phyloP scores from a whole-genome alignment of 23 tunicate genomes.

The Trididemnum nubilum region DNA sequence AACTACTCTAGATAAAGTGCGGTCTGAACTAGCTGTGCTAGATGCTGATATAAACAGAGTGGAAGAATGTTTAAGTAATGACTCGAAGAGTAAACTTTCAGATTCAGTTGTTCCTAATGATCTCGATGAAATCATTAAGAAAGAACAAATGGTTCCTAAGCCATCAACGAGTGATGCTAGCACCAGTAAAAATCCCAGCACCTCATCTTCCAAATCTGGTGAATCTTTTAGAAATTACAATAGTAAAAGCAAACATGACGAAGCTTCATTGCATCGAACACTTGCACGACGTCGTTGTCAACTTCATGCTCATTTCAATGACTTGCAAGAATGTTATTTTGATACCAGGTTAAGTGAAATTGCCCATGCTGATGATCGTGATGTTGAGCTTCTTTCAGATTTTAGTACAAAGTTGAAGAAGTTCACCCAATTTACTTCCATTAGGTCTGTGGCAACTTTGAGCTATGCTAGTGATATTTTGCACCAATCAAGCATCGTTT shows the following conservation, averaged over 20 bases:
- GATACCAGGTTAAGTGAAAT: conserved; percentile 67
- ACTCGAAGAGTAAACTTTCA: conserved; percentile 19
- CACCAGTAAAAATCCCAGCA: background rate
- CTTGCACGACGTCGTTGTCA: conserved; percentile 56
- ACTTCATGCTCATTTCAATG: conserved; percentile 70
- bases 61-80: conserved; percentile 58
- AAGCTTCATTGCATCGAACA: conserved; percentile 66
- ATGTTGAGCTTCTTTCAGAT: conserved; percentile 58
- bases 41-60: conserved; percentile 70
- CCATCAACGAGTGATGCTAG: conserved; percentile 33
- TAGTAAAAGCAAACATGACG: conserved; percentile 54
- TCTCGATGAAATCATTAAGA: conserved; percentile 38
- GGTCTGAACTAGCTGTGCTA: conserved; percentile 64
- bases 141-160: conserved; percentile 92
- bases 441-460: conserved; percentile 76
- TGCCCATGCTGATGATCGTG: conserved; percentile 63
- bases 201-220: conserved; percentile 15
- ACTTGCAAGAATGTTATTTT: conserved; percentile 82
- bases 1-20: conserved; percentile 43
- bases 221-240: conserved; percentile 71
- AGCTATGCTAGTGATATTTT: conserved; percentile 85
- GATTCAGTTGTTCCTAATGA: conserved; percentile 89
- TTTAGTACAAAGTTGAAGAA: conserved; percentile 69
- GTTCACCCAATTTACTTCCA: conserved; percentile 79
- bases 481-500: conserved; percentile 91